These are phyloP conservation scores for Eugnorisma glareosa DNA, from an alignment of 2,888 invertebrate genomes.

Conservation along the genomic window DNA sequence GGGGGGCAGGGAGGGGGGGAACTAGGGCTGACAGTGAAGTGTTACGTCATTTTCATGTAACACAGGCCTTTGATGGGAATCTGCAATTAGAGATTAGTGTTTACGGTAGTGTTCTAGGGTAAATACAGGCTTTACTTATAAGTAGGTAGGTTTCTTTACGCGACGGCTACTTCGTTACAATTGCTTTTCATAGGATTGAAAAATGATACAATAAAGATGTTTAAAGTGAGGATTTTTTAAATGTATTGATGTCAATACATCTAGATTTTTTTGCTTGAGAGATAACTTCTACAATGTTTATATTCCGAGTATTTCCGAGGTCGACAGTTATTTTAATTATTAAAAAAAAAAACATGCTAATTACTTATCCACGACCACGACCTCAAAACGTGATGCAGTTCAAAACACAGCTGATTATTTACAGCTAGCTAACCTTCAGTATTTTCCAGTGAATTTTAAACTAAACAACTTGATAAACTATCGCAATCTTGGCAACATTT, in stretches of 20 bases:
- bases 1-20: constrained; percentile 7
- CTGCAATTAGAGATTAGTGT: constrained; percentile 35
- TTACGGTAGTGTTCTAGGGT: neutral
- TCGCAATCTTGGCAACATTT: constrained; percentile 49
- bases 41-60: constrained; percentile 33
- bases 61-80: constrained; percentile 36
- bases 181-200: neutral
- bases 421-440: constrained; percentile 1
- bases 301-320: constrained; percentile 19
- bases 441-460: constrained; percentile 37
- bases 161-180: neutral
- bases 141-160: neutral
- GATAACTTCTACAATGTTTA: constrained; percentile 28
- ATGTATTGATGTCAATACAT: constrained; percentile 4
- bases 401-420: constrained; percentile 33
- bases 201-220: neutral
- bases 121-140: neutral
- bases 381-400: neutral
- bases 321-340: constrained; percentile 19
- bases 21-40: constrained; percentile 52
- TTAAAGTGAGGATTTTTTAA: neutral
- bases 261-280: neutral
- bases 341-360: constrained; percentile 12
- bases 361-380: constrained; percentile 31
- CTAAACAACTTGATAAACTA: constrained; percentile 50